Base-by-base conservation (phyloP, 2,888 invertebrate genomes). In the Hartigia nigra region DNA sequence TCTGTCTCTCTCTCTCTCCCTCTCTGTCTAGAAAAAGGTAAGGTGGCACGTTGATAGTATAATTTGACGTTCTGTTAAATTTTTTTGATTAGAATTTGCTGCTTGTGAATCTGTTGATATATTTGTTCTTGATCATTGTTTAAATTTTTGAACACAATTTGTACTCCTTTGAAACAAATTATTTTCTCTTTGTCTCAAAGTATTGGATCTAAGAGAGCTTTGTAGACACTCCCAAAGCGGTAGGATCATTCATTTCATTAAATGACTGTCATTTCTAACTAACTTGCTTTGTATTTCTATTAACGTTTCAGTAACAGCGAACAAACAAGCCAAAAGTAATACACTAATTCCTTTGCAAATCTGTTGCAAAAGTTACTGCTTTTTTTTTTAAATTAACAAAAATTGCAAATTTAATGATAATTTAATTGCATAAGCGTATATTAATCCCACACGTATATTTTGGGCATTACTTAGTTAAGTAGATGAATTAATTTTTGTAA, bases 11-110 rank as follows among this genome's bases (percentile, higher is more conserved):
- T 79, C 32, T 84, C 76, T 76, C 14, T 74, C 74, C n/a, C 76
- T 76, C 14, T 74, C 74, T 80, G 72, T 79, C 32, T 84, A 80
- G 76, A 77, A 35, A 69, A 83, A 84, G 84, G 82, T 84, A 82
- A 83, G 83, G 80, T 78, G 74, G 84, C 82, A 83, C 82, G 82
- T 79, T 81, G 78, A 81, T 79, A 77, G 37, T 75, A 78, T 78
- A 75, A 74, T 31, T 55, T 55, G 55, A 23, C 9, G 5, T 23
- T 23, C 23, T 55, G 55, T 5, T 55, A 55, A 55, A 55, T 9
- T 9, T 55, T 55, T 23, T 55, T n/a, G n/a, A 55, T 23, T 55
- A 23, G 14, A 55, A 55, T 55, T 55, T 55, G 55, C 9, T 1
- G 55, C 55, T 55, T 55, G 5, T n/a, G n/a, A n/a, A 23, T 23